Percentiles rank a stretch among this genome's conserved stretches.
These are phyloP conservation scores for Montipora sp. DNA, from an alignment of 64 coral and sea anemone species.

Conservation along the genomic window DNA sequence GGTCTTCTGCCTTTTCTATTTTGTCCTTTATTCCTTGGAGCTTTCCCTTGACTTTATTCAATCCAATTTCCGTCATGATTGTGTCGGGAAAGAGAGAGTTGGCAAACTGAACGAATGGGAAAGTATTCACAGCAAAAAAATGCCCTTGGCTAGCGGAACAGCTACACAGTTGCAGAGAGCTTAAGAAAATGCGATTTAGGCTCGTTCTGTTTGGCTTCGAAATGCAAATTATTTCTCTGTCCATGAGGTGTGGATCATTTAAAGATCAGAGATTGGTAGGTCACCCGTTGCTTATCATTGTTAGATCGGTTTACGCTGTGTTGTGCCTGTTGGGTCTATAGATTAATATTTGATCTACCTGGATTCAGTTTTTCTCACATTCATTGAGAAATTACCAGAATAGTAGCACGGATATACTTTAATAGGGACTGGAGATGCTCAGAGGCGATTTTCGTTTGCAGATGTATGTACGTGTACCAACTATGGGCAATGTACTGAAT, in stretches of 20 bases:
- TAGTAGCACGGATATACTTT: not conserved
- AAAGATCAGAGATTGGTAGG: constrained; percentile 24
- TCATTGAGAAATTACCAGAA: not conserved
- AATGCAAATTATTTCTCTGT: constrained; percentile 39
- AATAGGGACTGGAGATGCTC: not conserved
- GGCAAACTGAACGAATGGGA: not conserved
- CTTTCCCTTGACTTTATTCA: constrained; percentile 68
- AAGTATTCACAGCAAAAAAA: no score
- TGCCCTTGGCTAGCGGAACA: not conserved
- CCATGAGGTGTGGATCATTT: constrained; percentile 23
- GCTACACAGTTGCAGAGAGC: not conserved
- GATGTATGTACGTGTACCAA: not conserved
- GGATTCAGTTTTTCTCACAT: not conserved
- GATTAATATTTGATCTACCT: not conserved
- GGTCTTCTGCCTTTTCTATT: constrained; percentile 65
- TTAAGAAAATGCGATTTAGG: not conserved
- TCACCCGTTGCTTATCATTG: not conserved
- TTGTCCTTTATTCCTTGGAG: constrained; percentile 65
- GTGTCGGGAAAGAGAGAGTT: not conserved
- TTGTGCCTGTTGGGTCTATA: not conserved
- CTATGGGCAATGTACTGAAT: not conserved
- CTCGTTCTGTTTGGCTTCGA: constrained; percentile 8
- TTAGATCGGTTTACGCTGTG: not conserved
- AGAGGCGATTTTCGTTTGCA: not conserved
- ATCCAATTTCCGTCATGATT: not conserved